A percentile compares a stretch with the other conserved stretches of the same genome.
These are phyloP conservation scores for Chunga burmeisteri DNA, from an alignment of 2,113 vertebrate genomes.

Conservation along the genomic window DNA sequence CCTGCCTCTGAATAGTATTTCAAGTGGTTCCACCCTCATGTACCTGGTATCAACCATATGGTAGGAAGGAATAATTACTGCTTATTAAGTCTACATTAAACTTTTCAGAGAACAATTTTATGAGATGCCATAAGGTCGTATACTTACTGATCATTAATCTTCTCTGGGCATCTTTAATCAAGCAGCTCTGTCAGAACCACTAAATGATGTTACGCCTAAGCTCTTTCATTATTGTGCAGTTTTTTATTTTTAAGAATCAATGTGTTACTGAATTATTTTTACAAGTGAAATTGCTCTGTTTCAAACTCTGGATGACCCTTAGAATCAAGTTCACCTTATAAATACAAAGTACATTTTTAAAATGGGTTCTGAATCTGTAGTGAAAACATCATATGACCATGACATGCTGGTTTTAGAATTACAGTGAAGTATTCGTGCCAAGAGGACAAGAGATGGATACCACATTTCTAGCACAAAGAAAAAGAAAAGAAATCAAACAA, in stretches of 20 bases:
- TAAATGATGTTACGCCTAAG: background rate
- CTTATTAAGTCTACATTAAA: conserved; percentile 55
- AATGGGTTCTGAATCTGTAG: background rate
- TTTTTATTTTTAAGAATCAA: background rate
- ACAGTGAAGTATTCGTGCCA: background rate
- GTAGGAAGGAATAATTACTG: conserved; percentile 51
- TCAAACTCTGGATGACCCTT: background rate
- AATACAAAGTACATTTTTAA: background rate
- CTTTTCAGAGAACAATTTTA: conserved; percentile 40
- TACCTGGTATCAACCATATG: conserved; percentile 37
- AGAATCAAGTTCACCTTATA: background rate
- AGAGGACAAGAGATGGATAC: background rate
- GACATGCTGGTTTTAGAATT: background rate
- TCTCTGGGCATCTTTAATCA: conserved; percentile 42
- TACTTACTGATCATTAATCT: conserved; percentile 54
- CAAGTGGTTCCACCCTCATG: background rate
- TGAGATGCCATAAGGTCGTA: conserved; percentile 50
- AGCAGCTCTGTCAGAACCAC: background rate
- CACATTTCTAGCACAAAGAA: background rate
- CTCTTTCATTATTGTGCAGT: background rate
- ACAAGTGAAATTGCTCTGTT: background rate
- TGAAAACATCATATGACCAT: background rate
- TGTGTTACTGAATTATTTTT: background rate
- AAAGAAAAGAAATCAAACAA: background rate
- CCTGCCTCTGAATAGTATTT: background rate